A percentile compares a stretch with the other conserved stretches of the same genome.
Evolutionary conservation across 53 echinoderm and acorn worm species (phyloP).

Genomic region (Paracentrotus lividus): DNA sequence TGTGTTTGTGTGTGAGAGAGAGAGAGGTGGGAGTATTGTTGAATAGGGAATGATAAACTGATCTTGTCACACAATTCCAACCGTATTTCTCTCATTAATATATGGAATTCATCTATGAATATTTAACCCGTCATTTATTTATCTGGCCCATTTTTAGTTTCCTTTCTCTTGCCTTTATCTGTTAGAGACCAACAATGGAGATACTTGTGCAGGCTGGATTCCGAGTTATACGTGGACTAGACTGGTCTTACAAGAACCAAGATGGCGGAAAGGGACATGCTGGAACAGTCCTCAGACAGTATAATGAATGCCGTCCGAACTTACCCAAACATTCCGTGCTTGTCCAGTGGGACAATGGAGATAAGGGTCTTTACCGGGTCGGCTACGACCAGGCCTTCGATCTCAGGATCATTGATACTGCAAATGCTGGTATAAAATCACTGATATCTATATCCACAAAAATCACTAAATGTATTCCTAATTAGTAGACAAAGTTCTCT

Average conservation of each 20-base stretch:
- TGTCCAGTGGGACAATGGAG: slow-evolving; percentile 88
- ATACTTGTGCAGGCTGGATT: slow-evolving; percentile 48
- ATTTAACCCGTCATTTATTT: too few species aligned
- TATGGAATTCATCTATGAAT: too few species aligned
- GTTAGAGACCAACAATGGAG: neutral
- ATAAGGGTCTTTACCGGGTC: slow-evolving; percentile 80
- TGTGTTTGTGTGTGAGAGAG: too few species aligned
- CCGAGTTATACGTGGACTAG: slow-evolving; percentile 83
- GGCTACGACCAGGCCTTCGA: slow-evolving; percentile 83
- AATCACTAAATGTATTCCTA: too few species aligned
- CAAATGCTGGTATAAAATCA: neutral
- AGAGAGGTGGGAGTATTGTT: too few species aligned
- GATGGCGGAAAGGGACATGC: slow-evolving; percentile 87
- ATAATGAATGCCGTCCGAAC: slow-evolving; percentile 42
- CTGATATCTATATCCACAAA: too few species aligned
- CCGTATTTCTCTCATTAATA: too few species aligned
- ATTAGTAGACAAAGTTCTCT: too few species aligned
- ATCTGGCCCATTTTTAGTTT: too few species aligned
- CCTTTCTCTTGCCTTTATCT: too few species aligned
- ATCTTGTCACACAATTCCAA: too few species aligned
- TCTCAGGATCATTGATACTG: slow-evolving; percentile 74
- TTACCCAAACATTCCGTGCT: slow-evolving; percentile 71
- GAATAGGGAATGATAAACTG: too few species aligned
- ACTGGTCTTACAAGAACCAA: slow-evolving; percentile 84
- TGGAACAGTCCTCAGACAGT: slow-evolving; percentile 79